phyloP scores from a whole-genome alignment of 2,797 vertebrate genomes.

The Hyperoplus lanceolatus region DNA sequence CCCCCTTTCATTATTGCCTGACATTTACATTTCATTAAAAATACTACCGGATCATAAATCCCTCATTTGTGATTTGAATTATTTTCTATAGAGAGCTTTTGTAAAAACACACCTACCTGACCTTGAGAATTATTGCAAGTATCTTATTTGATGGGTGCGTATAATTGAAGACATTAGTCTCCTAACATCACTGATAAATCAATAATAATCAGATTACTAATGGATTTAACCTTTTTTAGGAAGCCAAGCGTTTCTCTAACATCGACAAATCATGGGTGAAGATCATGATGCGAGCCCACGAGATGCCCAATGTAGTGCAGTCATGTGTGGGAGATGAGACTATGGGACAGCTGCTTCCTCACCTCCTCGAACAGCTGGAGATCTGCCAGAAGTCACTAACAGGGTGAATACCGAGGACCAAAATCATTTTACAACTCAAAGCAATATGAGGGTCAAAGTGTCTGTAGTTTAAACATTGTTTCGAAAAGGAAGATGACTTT shows the following conservation, averaged over 20 bases:
- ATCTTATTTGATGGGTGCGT: background rate
- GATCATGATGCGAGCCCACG: conserved; percentile 95
- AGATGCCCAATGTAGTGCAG: conserved; percentile 93
- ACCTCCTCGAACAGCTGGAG: conserved; percentile 95
- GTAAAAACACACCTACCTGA: background rate
- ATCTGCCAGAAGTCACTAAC: conserved; percentile 98
- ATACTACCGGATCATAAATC: background rate
- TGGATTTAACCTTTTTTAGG: conserved; percentile 77
- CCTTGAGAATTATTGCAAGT: background rate
- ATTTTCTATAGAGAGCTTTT: background rate
- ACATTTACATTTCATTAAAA: background rate
- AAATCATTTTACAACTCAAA: background rate
- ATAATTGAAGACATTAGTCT: background rate
- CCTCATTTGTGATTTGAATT: background rate
- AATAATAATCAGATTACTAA: conserved; percentile 4
- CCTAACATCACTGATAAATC: background rate
- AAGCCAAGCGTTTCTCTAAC: conserved; percentile 96
- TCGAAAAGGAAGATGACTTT: background rate
- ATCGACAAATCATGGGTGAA: conserved; percentile 99
- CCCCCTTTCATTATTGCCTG: background rate
- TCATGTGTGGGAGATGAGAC: conserved; percentile 96
- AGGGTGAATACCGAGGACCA: conserved; percentile 83
- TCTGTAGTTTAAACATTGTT: background rate
- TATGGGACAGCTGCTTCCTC: conserved; percentile 94
- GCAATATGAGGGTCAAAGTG: background rate